phyloP scores from a whole-genome alignment of 2,113 vertebrate genomes.

The Oenanthe oenanthe region DNA sequence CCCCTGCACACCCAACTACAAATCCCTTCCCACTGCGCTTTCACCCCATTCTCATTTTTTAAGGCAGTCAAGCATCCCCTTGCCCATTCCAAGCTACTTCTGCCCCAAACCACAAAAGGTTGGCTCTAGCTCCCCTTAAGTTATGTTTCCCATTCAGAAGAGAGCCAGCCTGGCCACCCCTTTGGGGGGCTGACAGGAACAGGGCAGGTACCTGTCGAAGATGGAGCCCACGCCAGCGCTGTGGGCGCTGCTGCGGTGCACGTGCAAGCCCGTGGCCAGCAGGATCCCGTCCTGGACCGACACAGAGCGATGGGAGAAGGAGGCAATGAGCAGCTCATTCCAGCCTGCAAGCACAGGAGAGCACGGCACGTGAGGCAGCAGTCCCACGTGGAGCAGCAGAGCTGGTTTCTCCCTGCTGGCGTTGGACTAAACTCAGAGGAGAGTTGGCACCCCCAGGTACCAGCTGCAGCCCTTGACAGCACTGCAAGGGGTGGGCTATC shows the following conservation, averaged over 20 bases:
- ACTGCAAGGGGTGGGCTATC: background rate
- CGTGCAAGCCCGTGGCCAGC: slow-evolving; percentile 90
- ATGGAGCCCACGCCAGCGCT: slow-evolving; percentile 95
- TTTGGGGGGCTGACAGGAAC: background rate
- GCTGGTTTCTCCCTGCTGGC: background rate
- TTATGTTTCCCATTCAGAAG: background rate
- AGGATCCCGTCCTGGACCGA: slow-evolving; percentile 95
- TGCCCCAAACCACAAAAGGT: background rate
- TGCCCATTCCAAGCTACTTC: background rate
- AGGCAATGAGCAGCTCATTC: slow-evolving; percentile 96
- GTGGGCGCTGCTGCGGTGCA: slow-evolving; percentile 93
- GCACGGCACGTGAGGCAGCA: background rate
- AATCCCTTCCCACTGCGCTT: background rate
- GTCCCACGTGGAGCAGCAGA: background rate
- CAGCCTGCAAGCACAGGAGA: slow-evolving; percentile 78
- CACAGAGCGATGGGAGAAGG: slow-evolving; percentile 94
- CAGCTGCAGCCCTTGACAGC: background rate
- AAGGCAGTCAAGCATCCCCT: background rate
- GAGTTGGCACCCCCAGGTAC: background rate
- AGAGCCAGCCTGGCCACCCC: background rate
- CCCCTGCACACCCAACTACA: background rate
- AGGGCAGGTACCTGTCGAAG: slow-evolving; percentile 86
- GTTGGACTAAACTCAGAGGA: background rate
- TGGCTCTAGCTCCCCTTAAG: background rate
- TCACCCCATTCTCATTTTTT: background rate